Evolutionary conservation across 1,140 invertebrate genomes (phyloP).

Genomic region (Drosophila virilis): DNA sequence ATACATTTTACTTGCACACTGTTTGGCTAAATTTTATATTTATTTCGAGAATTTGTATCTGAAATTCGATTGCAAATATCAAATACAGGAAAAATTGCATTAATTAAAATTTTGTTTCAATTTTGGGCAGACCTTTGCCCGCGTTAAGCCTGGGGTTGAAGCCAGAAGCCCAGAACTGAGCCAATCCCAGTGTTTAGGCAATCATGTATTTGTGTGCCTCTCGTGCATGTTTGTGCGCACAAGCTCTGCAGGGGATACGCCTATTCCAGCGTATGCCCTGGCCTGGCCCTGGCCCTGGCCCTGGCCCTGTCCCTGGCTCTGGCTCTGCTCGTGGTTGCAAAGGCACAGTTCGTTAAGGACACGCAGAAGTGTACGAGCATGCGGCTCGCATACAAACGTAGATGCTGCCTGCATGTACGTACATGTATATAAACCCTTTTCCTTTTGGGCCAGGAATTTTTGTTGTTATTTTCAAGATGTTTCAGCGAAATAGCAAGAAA

Average conservation of each 20-base stretch:
- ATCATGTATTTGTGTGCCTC: slow-evolving; percentile 49
- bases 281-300: slow-evolving; percentile 5
- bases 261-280: slow-evolving; percentile 57
- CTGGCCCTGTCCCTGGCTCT: slow-evolving; percentile 4
- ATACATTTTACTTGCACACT: no score
- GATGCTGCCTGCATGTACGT: not conserved
- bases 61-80: not conserved
- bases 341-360: slow-evolving; percentile 18
- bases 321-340: slow-evolving; percentile 47
- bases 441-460: slow-evolving; percentile 67
- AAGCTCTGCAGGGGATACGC: slow-evolving; percentile 64
- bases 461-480: slow-evolving; percentile 69
- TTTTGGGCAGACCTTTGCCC: slow-evolving; percentile 49
- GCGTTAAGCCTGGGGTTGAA: slow-evolving; percentile 64
- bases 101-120: slow-evolving; percentile 19
- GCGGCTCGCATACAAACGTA: not conserved
- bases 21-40: no score
- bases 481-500: slow-evolving; percentile 67
- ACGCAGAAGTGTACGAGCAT: slow-evolving; percentile 19
- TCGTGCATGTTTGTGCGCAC: slow-evolving; percentile 57
- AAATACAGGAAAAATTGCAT: not conserved
- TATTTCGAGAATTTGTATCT: no score
- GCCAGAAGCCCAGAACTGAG: slow-evolving; percentile 30
- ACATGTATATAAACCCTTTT: slow-evolving; percentile 52
- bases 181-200: slow-evolving; percentile 73